Base-by-base conservation (phyloP, 2,888 invertebrate genomes). In the Troides helena region DNA sequence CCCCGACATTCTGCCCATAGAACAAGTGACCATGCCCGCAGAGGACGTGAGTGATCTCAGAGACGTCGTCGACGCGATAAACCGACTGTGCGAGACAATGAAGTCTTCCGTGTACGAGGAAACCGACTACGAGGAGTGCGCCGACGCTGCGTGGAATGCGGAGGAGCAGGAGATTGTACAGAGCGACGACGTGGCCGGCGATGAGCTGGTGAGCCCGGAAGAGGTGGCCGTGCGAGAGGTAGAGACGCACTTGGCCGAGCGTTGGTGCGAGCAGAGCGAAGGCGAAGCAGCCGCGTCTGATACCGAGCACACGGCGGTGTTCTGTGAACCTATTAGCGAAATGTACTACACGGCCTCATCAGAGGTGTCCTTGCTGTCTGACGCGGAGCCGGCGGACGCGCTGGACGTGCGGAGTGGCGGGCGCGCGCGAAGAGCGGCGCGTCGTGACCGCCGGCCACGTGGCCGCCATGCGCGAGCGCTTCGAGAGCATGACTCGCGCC, bases 21-120 rank as follows among this genome's bases (percentile, higher is more conserved):
- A 87, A 61, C 80, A 85, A 39, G 77, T 81, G 21, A 61, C 78
- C 30, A 81, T 90, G 74, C 86, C 90, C 12, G 72, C 81, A 1
- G 86, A 82, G 25, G 90, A 89, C 76, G 86, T 90, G 74, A 87
- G 88, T 81, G 92, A 92, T 63, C 75, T 93, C 5, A 78, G 84
- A 6, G 93, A 93, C 76, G 93, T 93, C 25, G 89, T 92, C 77
- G 93, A 93, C 77, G 93, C 93, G 1, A 92, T 93, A 76, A 92
- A 93, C 76, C 82, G 85, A 67, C 82, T 93, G 7, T 93, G 93
- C 80, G 92, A 92, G 61, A 89, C 88, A 0, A 93, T 93, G 92
- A 87, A 87, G 74, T 87, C 88, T 0, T 88, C 90, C 12, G 78
- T 78, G n/a, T 85, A 85, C 80, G 85, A 83, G 23, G 81, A 79